Evolutionary conservation across 2,113 vertebrate genomes (phyloP).

Genomic region (Gymnobelideus leadbeateri): DNA sequence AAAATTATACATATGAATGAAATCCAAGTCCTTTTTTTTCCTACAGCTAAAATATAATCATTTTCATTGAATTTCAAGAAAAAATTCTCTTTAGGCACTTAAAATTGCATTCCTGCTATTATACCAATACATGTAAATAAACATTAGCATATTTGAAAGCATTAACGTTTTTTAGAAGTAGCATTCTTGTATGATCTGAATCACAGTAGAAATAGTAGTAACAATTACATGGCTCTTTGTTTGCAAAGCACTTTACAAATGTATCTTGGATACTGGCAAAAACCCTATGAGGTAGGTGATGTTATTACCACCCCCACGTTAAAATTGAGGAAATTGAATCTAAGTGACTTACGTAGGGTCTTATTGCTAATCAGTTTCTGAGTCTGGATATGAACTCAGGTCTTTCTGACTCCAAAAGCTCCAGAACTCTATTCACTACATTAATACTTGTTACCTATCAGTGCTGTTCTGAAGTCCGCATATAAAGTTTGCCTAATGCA

Average conservation of each 20-base stretch:
- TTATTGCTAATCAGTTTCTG: neutral
- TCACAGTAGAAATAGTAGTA: neutral
- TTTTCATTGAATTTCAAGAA: neutral
- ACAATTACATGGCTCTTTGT: neutral
- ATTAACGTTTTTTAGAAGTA: neutral
- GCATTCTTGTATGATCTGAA: neutral
- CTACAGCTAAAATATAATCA: neutral
- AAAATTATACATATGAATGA: neutral
- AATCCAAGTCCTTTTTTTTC: neutral
- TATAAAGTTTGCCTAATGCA: neutral
- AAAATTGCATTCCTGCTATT: neutral
- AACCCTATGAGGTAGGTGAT: neutral
- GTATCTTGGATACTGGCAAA: neutral
- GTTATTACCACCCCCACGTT: neutral
- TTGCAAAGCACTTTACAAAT: neutral
- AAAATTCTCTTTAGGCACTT: neutral
- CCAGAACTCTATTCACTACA: neutral
- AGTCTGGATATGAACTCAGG: neutral
- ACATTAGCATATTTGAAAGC: neutral
- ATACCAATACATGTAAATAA: neutral
- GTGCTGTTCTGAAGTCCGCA: neutral
- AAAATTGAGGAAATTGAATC: neutral
- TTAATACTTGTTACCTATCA: neutral
- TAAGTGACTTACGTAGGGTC: neutral
- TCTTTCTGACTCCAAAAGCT: neutral